Conservation (phyloP, 1,140 invertebrate species). For the Euglossa dilemma region DNA sequence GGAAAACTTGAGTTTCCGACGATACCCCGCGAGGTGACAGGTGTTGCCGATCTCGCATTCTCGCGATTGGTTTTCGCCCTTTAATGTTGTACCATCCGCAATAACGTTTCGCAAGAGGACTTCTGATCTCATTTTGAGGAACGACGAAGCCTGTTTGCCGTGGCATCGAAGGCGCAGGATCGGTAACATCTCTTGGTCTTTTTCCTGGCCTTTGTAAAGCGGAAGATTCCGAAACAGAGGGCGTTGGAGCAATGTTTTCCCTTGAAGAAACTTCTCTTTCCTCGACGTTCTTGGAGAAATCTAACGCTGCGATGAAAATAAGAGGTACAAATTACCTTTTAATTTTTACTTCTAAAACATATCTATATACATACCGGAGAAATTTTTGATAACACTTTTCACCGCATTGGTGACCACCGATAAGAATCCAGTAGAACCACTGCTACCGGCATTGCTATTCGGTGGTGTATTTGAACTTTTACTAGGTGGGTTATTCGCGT, state of each 20-base stretch:
- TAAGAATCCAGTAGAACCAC: slow-evolving; percentile 63
- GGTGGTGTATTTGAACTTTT: neutral
- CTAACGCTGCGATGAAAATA: neutral
- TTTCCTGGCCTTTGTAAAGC: slow-evolving; percentile 25
- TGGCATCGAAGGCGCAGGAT: neutral
- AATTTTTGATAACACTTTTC: slow-evolving; percentile 69
- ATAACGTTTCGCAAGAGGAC: slow-evolving; percentile 51
- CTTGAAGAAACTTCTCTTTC: neutral
- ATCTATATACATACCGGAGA: slow-evolving; percentile 66
- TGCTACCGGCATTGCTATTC: slow-evolving; percentile 1
- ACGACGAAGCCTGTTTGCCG: neutral
- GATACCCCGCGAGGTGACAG: slow-evolving; percentile 52
- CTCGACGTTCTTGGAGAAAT: neutral
- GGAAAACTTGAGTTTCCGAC: slow-evolving; percentile 58
- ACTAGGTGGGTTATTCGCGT: neutral
- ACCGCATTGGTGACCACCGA: slow-evolving; percentile 72
- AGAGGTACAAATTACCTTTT: neutral
- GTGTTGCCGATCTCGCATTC: slow-evolving; percentile 32
- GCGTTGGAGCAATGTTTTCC: neutral
- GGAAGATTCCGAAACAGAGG: neutral
- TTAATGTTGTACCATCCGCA: slow-evolving; percentile 53
- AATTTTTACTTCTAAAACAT: neutral
- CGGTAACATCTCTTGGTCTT: slow-evolving; percentile 41
- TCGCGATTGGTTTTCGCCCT: slow-evolving; percentile 42
- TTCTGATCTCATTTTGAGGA: neutral